These are phyloP conservation scores for Ladona fulva DNA, from an alignment of 1,140 invertebrate species.

Conservation along the genomic window DNA sequence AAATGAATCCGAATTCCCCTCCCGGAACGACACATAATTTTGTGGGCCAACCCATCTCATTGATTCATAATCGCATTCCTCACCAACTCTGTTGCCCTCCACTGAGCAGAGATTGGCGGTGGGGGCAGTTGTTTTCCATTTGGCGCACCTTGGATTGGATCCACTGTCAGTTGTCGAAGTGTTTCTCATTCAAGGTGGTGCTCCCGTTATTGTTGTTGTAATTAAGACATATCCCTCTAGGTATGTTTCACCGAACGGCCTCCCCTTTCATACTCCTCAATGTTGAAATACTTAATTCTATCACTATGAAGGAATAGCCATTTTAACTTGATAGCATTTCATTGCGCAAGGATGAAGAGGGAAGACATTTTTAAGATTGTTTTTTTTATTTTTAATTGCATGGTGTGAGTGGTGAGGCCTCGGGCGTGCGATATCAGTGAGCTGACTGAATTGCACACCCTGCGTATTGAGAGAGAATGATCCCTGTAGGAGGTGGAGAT, in stretches of 20 bases:
- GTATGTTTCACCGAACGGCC: slow-evolving; percentile 12
- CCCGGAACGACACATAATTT: neutral
- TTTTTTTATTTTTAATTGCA: slow-evolving; percentile 13
- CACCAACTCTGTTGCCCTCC: neutral
- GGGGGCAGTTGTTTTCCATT: slow-evolving; percentile 20
- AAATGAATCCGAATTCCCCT: neutral
- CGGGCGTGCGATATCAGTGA: neutral
- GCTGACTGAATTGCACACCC: slow-evolving; percentile 19
- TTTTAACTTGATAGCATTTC: neutral
- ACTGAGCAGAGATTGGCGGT: neutral
- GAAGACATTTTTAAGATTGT: slow-evolving; percentile 11
- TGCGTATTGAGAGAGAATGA: slow-evolving; percentile 18
- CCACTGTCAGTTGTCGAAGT: neutral
- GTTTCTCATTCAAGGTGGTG: neutral
- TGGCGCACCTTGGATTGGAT: neutral
- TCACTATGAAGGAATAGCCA: neutral
- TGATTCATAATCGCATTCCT: slow-evolving; percentile 1
- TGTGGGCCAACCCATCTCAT: slow-evolving; percentile 1
- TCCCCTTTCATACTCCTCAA: slow-evolving; percentile 1
- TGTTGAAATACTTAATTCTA: slow-evolving; percentile 9
- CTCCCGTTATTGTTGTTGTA: slow-evolving; percentile 19
- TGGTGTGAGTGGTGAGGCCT: neutral
- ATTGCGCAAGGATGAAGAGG: neutral
- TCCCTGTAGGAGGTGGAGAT: neutral
- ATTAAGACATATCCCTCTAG: slow-evolving; percentile 22